Evolutionary conservation across 2,797 vertebrate genomes (phyloP).

Genomic region (Trichosurus vulpecula): DNA sequence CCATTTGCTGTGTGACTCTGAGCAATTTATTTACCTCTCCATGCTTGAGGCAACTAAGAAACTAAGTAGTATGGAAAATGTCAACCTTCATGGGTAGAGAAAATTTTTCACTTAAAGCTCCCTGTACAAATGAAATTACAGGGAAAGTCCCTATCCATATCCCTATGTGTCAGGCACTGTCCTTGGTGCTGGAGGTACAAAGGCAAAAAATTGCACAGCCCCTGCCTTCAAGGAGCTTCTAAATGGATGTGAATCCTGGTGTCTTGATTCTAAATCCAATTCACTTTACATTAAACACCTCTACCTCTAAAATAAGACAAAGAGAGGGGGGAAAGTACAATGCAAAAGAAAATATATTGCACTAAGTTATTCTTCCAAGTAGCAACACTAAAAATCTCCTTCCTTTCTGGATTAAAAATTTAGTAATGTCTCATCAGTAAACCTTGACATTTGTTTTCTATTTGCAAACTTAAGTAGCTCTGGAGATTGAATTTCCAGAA

Average conservation of each 20-base stretch:
- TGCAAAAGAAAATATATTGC: neutral
- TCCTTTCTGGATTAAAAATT: neutral
- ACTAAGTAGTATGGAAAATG: neutral
- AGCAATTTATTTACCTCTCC: neutral
- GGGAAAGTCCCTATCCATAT: neutral
- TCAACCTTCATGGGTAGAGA: neutral
- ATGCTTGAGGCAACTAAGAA: neutral
- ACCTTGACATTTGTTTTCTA: neutral
- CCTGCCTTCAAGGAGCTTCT: neutral
- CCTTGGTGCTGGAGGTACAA: neutral
- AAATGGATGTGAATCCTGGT: neutral
- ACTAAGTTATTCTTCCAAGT: neutral
- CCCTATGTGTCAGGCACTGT: neutral
- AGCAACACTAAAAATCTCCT: neutral
- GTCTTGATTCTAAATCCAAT: neutral
- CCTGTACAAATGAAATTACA: neutral
- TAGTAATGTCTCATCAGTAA: neutral
- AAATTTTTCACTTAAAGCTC: neutral
- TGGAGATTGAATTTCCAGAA: neutral
- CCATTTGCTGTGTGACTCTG: neutral
- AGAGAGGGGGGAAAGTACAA: neutral
- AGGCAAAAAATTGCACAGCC: neutral
- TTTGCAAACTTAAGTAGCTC: neutral
- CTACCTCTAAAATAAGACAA: neutral
- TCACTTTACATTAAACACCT: neutral